phyloP scores from a whole-genome alignment of 2,113 vertebrate genomes.

The human (Homo sapiens) region DNA sequence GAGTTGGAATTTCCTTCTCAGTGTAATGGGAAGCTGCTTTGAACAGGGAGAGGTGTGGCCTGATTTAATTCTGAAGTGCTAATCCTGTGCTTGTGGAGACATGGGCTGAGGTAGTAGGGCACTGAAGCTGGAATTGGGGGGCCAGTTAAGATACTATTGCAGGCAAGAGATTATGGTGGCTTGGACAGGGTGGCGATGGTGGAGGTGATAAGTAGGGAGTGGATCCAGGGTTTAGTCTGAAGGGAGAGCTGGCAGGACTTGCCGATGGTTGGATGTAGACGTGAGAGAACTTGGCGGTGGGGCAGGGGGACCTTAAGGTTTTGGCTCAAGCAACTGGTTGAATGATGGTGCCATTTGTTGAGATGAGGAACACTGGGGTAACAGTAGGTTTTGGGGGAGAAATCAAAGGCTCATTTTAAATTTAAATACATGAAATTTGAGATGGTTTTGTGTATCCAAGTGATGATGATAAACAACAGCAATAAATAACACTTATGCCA shows the following conservation, averaged over 20 bases:
- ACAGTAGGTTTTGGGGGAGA: background rate
- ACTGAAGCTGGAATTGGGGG: background rate
- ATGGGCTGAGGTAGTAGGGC: background rate
- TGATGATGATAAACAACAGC: background rate
- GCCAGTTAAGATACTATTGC: background rate
- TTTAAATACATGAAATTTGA: background rate
- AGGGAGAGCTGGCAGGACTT: background rate
- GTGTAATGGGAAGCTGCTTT: background rate
- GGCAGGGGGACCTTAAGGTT: background rate
- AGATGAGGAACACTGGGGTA: background rate
- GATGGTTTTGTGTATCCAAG: background rate
- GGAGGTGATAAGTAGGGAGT: background rate
- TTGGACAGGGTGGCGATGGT: background rate
- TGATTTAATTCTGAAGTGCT: background rate
- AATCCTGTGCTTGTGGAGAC: background rate
- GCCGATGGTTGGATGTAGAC: background rate
- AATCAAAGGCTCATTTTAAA: background rate
- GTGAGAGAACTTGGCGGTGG: background rate
- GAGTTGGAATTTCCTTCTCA: background rate
- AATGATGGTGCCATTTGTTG: background rate
- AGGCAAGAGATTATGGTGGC: background rate
- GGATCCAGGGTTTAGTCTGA: background rate
- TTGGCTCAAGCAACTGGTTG: background rate
- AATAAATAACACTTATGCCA: rapidly evolving
- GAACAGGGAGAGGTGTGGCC: background rate